Evolutionary conservation across 2,888 invertebrate genomes (phyloP).

Genomic region (Endotricha flammealis): DNA sequence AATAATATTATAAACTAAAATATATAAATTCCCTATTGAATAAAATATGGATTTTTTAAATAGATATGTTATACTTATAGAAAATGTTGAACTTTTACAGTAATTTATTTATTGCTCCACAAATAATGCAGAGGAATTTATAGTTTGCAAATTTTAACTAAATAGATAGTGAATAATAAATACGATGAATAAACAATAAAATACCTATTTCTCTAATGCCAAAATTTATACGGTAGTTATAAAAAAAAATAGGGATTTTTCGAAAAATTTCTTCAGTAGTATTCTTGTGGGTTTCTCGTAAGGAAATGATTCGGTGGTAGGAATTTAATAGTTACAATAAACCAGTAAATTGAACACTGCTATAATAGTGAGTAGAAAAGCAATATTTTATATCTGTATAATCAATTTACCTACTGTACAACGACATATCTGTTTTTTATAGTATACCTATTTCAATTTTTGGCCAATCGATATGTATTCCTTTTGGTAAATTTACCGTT

Average conservation of each 20-base stretch:
- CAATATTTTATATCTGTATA: conserved; percentile 64
- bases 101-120: conserved; percentile 31
- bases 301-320: conserved; percentile 43
- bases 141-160: conserved; percentile 55
- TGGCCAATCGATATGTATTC: conserved; percentile 39
- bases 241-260: conserved; percentile 54
- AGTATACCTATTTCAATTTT: conserved; percentile 50
- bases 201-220: conserved; percentile 60
- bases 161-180: conserved; percentile 47
- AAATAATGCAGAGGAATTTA: conserved; percentile 68
- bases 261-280: conserved; percentile 63
- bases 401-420: conserved; percentile 54
- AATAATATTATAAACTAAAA: conserved; percentile 3
- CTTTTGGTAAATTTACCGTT: conserved; percentile 43
- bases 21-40: conserved; percentile 10
- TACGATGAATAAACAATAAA: conserved; percentile 55
- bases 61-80: conserved; percentile 26
- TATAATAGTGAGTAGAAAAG: conserved; percentile 63
- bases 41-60: conserved; percentile 19
- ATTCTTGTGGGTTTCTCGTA: conserved; percentile 54
- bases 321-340: conserved; percentile 48
- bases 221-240: conserved; percentile 63
- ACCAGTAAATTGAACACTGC: conserved; percentile 48
- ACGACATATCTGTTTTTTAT: conserved; percentile 72
- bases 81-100: conserved; percentile 34